Evolutionary conservation across 2,888 invertebrate species (phyloP).

Genomic region (Dione juno): DNA sequence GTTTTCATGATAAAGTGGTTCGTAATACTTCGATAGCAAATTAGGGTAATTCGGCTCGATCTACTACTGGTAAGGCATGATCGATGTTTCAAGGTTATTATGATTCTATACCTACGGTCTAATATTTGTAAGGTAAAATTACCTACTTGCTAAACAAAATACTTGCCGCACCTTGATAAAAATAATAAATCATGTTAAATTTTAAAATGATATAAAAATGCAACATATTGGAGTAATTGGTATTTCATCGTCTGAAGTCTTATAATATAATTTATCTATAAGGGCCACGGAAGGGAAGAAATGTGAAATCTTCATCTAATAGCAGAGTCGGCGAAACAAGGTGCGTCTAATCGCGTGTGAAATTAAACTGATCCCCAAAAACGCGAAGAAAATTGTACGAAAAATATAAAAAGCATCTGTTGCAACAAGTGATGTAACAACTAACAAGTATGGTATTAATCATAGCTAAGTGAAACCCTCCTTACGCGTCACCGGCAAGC

Average conservation of each 20-base stretch:
- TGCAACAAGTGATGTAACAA: constrained; percentile 69
- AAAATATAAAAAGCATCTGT: constrained; percentile 78
- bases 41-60: constrained; percentile 68
- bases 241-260: constrained; percentile 7
- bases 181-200: not conserved
- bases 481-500: constrained; percentile 79
- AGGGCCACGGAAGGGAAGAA: constrained; percentile 19
- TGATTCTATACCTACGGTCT: not conserved
- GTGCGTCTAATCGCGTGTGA: constrained; percentile 68
- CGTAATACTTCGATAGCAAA: constrained; percentile 59
- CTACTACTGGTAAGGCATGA: constrained; percentile 58
- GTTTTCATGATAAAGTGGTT: constrained; percentile 65
- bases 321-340: constrained; percentile 56
- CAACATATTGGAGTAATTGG: constrained; percentile 1
- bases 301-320: constrained; percentile 41
- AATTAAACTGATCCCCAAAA: constrained; percentile 51
- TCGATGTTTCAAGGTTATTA: constrained; percentile 17
- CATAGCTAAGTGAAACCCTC: constrained; percentile 64
- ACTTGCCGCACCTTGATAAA: not conserved
- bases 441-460: constrained; percentile 64
- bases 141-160: not conserved
- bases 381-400: constrained; percentile 61
- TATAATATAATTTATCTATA: constrained; percentile 34
- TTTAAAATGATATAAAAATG: not conserved
- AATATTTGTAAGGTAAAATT: not conserved